Evolutionary conservation across 2,888 invertebrate species (phyloP).

Genomic region (Drosophila austrosaltans): DNA sequence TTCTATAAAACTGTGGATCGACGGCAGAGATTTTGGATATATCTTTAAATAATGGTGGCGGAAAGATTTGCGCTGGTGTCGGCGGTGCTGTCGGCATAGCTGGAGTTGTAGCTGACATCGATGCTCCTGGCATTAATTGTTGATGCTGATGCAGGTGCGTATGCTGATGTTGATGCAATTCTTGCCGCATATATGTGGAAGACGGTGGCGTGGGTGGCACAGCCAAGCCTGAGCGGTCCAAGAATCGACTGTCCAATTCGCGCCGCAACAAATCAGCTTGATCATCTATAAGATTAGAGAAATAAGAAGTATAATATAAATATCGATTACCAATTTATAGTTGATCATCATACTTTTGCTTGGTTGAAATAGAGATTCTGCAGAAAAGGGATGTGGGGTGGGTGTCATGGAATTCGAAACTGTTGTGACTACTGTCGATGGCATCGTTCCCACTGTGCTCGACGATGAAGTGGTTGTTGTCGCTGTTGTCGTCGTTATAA

Average conservation of each 20-base stretch:
- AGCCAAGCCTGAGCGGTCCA: conserved; percentile 91
- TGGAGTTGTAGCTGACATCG: conserved; percentile 51
- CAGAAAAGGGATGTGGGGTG: conserved; percentile 93
- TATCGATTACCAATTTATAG: background rate
- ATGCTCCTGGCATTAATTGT: conserved; percentile 87
- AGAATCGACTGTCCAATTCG: conserved; percentile 94
- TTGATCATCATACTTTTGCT: conserved; percentile 86
- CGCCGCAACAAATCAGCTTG: conserved; percentile 93
- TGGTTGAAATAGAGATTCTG: conserved; percentile 93
- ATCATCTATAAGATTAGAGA: conserved; percentile 84
- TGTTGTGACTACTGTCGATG: conserved; percentile 43
- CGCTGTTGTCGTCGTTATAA: conserved; percentile 49
- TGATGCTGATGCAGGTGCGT: conserved; percentile 95
- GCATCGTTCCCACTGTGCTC: conserved; percentile 38
- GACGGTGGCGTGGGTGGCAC: conserved; percentile 82
- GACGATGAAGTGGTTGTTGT: conserved; percentile 46
- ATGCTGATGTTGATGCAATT: conserved; percentile 96
- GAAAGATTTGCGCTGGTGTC: conserved; percentile 84
- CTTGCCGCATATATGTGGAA: conserved; percentile 89
- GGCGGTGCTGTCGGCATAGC: conserved; percentile 86
- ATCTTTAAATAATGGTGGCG: conserved; percentile 92
- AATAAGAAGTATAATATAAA: background rate
- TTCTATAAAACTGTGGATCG: conserved; percentile 91
- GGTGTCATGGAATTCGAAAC: conserved; percentile 82
- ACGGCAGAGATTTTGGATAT: conserved; percentile 92